A percentile compares a stretch with the other conserved stretches of the same genome.
phyloP scores from a whole-genome alignment of 2,888 invertebrate species.

The Rhamnusium bicolor region DNA sequence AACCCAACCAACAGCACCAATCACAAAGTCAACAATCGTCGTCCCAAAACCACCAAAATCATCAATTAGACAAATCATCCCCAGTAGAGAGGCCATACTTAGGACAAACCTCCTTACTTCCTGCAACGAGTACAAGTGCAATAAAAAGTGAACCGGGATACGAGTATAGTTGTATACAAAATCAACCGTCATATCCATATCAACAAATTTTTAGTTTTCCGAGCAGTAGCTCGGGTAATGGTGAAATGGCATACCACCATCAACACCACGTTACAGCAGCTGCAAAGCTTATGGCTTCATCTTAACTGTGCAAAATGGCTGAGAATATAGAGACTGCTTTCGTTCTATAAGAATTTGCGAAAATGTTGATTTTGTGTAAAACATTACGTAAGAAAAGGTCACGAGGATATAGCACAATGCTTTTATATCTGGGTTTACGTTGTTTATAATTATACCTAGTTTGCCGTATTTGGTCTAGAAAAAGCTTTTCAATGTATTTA shows the following conservation, averaged over 20 bases:
- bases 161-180: conserved; percentile 69
- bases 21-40: conserved; percentile 52
- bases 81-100: conserved; percentile 71
- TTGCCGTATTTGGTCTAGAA: no score
- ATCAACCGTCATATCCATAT: conserved; percentile 69
- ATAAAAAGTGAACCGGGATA: conserved; percentile 71
- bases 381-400: no score
- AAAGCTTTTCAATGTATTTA: no score
- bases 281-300: conserved; percentile 88
- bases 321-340: conserved; percentile 2
- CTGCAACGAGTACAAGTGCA: conserved; percentile 66
- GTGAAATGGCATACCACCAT: conserved; percentile 85
- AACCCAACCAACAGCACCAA: conserved; percentile 50
- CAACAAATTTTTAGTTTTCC: conserved; percentile 75
- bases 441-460: no score
- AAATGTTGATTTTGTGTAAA: not conserved
- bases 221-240: conserved; percentile 58
- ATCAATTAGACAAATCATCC: conserved; percentile 57
- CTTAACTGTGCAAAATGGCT: conserved; percentile 71
- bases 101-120: conserved; percentile 75
- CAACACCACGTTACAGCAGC: conserved; percentile 90
- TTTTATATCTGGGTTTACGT: no score
- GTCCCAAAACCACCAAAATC: conserved; percentile 48
- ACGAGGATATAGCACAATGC: no score
- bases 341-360: not conserved